Conservation (phyloP, 2,113 vertebrate species). For the Eclectus roratus region DNA sequence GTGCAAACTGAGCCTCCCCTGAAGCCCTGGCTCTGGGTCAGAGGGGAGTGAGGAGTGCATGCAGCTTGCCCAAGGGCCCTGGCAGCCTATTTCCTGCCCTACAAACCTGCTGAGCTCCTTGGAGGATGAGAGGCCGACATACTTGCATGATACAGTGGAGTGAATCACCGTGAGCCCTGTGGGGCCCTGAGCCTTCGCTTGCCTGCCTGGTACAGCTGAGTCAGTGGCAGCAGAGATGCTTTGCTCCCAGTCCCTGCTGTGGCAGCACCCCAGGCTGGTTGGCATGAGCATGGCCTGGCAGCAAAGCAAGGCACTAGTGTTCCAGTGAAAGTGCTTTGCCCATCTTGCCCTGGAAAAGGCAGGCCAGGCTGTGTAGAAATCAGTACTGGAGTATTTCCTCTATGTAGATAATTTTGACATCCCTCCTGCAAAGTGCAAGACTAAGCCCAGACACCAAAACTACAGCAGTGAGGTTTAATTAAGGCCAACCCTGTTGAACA, state of each 20-base stretch:
- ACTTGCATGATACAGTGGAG: not conserved
- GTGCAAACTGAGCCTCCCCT: not conserved
- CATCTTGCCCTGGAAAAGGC: not conserved
- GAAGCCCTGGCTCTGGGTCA: not conserved
- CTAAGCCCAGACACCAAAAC: not conserved
- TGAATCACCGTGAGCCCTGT: not conserved
- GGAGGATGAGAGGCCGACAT: not conserved
- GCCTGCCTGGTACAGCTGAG: not conserved
- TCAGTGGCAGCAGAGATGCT: not conserved
- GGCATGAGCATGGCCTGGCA: not conserved
- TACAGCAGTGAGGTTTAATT: not conserved
- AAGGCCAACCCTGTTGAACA: not conserved
- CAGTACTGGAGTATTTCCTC: not conserved
- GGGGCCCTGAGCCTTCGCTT: not conserved
- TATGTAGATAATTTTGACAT: not conserved
- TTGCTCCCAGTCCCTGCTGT: not conserved
- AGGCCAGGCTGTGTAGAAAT: not conserved
- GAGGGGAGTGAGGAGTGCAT: not conserved
- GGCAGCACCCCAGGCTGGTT: not conserved
- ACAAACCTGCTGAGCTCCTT: not conserved
- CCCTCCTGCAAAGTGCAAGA: not conserved
- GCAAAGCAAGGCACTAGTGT: conserved; percentile 49
- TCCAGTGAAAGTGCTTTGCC: not conserved
- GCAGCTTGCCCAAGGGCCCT: not conserved
- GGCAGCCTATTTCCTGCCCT: not conserved